Evolutionary conservation across 2,888 invertebrate genomes (phyloP).

Genomic region (Diarsia rubi): DNA sequence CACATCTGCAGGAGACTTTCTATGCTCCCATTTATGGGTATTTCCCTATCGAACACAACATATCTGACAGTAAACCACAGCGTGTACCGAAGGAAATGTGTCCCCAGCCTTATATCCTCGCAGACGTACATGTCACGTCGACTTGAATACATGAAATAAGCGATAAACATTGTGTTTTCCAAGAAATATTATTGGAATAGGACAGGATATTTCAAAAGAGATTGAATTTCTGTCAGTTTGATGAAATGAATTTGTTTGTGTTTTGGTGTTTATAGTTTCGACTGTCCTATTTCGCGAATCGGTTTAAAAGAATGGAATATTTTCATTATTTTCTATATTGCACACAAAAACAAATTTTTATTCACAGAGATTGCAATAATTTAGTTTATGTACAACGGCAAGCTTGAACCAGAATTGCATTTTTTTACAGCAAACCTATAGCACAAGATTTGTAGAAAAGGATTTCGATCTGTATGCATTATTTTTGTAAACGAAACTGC

Average conservation of each 20-base stretch:
- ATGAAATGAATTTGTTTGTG: conserved; percentile 33
- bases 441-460: too few relatives aligned
- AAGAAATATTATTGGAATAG: conserved; percentile 46
- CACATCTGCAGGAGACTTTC: neutral
- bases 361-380: too few relatives aligned
- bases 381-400: too few relatives aligned
- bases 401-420: too few relatives aligned
- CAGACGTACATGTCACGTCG: conserved; percentile 35
- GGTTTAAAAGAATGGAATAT: neutral
- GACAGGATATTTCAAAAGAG: conserved; percentile 45
- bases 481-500: too few relatives aligned
- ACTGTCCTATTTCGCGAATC: neutral
- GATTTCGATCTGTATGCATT: too few relatives aligned
- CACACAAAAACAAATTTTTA: too few relatives aligned
- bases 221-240: conserved; percentile 43
- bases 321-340: too few relatives aligned
- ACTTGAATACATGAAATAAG: conserved; percentile 54
- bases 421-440: too few relatives aligned
- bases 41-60: conserved; percentile 5
- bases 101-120: conserved; percentile 23
- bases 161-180: conserved; percentile 45
- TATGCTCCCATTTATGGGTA: neutral
- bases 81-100: conserved; percentile 21
- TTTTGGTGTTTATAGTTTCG: conserved; percentile 1
- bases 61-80: conserved; percentile 5